These are phyloP conservation scores for Epirrhoe alternata DNA, from an alignment of 2,888 invertebrate species.

Conservation along the genomic window DNA sequence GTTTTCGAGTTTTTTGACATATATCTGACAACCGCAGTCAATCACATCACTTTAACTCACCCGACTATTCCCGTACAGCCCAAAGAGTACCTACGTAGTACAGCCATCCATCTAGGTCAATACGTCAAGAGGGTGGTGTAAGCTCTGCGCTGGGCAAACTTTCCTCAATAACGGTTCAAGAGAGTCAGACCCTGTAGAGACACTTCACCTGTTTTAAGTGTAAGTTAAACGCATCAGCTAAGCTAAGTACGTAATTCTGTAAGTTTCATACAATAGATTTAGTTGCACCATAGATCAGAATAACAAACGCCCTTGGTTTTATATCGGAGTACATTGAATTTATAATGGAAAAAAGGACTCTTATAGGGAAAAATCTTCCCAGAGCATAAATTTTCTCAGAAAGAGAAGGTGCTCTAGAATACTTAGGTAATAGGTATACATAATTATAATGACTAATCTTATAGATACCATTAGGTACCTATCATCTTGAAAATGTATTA, in stretches of 20 bases:
- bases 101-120: background rate
- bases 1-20: no score
- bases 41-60: background rate
- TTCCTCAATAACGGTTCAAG: background rate
- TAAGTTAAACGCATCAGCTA: background rate
- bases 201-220: background rate
- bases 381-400: no score
- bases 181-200: background rate
- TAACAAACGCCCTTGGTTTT: background rate
- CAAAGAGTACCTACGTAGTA: no score
- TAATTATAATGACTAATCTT: no score
- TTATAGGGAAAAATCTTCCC: no score
- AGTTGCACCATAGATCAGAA: background rate
- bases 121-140: background rate
- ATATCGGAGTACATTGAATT: no score
- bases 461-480: no score
- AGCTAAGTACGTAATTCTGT: background rate
- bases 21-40: background rate
- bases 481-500: no score
- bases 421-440: no score
- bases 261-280: background rate
- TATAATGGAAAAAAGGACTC: no score
- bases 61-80: background rate
- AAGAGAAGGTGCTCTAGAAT: no score
- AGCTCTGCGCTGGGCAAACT: background rate